Evolutionary conservation across 37 sponge, comb jelly and placozoan species (phyloP).

Genomic region (Chondrilla cf. caribensis): DNA sequence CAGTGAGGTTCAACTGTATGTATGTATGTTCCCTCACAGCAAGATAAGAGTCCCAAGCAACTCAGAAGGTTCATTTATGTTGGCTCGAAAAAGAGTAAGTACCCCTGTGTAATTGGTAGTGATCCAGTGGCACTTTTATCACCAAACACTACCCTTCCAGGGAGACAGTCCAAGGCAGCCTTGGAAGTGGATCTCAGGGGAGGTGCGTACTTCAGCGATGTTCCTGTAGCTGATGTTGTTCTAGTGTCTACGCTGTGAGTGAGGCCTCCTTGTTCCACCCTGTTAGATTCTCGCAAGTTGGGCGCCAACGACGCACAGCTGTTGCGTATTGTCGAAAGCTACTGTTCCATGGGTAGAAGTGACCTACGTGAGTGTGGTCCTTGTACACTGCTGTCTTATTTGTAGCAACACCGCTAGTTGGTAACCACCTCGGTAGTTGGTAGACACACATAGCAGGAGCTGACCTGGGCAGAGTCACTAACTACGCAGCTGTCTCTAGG

Average conservation of each 20-base stretch:
- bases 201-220: too few relatives aligned
- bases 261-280: too few relatives aligned
- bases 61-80: slow-evolving; percentile 23
- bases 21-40: too few relatives aligned
- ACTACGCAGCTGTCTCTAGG: neutral
- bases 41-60: slow-evolving; percentile 16
- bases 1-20: too few relatives aligned
- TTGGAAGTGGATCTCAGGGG: neutral
- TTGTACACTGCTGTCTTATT: neutral
- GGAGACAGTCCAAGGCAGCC: neutral
- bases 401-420: too few relatives aligned
- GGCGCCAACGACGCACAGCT: slow-evolving; percentile 6
- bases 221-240: too few relatives aligned
- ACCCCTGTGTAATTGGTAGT: neutral
- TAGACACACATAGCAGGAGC: too few relatives aligned
- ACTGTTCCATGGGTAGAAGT: neutral
- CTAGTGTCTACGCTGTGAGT: too few relatives aligned
- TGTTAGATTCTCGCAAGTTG: neutral
- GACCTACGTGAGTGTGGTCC: neutral
- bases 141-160: neutral
- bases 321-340: neutral
- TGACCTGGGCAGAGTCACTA: too few relatives aligned
- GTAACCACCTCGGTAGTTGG: too few relatives aligned
- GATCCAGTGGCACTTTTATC: neutral
- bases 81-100: slow-evolving; percentile 12